Conservation (phyloP, 2,797 vertebrate species). For the Fistularia commersonii region DNA sequence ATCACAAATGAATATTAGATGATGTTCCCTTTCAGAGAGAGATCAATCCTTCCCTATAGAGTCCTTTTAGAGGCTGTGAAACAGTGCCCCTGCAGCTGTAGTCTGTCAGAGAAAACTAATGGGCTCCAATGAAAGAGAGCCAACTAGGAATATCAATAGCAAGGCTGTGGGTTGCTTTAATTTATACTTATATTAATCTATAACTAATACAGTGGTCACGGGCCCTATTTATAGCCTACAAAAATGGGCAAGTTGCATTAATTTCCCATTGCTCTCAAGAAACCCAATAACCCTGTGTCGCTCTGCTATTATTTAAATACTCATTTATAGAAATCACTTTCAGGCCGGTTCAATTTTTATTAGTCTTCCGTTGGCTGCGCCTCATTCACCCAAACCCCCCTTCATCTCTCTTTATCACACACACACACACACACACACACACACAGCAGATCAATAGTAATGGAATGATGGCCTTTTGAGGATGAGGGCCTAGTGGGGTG, state of each 20-base stretch:
- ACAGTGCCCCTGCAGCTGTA: constrained; percentile 66
- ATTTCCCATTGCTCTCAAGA: constrained; percentile 66
- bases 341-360: constrained; percentile 87
- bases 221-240: constrained; percentile 36
- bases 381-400: constrained; percentile 44
- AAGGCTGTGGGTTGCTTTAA: constrained; percentile 45
- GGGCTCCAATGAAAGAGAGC: constrained; percentile 62
- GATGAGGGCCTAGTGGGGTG: constrained; percentile 84
- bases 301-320: constrained; percentile 76
- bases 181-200: constrained; percentile 65
- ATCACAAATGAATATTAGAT: constrained; percentile 78
- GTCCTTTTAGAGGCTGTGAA: constrained; percentile 64
- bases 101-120: constrained; percentile 70
- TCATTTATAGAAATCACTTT: constrained; percentile 88
- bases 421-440: constrained; percentile 16
- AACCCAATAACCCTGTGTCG: constrained; percentile 55
- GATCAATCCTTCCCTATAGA: constrained; percentile 70
- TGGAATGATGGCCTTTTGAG: constrained; percentile 91
- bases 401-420: constrained; percentile 15
- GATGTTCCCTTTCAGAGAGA: constrained; percentile 72
- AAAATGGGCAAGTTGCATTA: constrained; percentile 65
- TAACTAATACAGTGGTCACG: constrained; percentile 64
- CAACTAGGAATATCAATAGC: constrained; percentile 59
- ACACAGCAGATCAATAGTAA: constrained; percentile 86
- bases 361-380: constrained; percentile 78